Evolutionary conservation across 2,113 vertebrate genomes (phyloP).

Genomic region (Narcine bancroftii): DNA sequence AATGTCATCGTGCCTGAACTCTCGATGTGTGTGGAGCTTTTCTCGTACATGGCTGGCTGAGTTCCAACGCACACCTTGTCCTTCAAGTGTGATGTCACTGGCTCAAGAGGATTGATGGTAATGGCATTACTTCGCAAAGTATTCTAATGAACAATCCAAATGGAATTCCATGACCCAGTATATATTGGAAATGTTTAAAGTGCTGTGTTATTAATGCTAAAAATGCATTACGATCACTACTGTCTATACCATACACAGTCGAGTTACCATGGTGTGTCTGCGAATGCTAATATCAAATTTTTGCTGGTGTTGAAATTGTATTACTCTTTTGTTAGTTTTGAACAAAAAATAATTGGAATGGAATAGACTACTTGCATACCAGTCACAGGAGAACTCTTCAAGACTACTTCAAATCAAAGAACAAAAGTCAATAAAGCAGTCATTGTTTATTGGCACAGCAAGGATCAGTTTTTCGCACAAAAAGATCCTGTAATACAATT

Average conservation of each 20-base stretch:
- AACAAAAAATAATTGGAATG: neutral
- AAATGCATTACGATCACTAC: neutral
- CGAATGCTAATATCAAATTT: neutral
- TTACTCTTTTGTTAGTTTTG: neutral
- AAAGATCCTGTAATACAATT: neutral
- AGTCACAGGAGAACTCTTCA: neutral
- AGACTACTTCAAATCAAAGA: neutral
- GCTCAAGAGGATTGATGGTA: neutral
- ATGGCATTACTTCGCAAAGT: neutral
- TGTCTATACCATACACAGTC: neutral
- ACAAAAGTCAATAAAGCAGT: neutral
- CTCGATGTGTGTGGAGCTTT: neutral
- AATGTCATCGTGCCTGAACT: slow-evolving; percentile 20
- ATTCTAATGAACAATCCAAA: neutral
- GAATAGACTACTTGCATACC: neutral
- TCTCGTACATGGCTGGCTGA: neutral
- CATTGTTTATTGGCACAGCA: neutral
- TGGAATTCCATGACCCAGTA: neutral
- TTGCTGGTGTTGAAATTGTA: neutral
- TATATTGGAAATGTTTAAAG: neutral
- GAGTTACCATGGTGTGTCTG: neutral
- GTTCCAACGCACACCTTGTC: slow-evolving; percentile 4
- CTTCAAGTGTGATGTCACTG: neutral
- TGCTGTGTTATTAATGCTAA: neutral
- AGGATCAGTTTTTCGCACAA: neutral